Percentiles rank a stretch among this genome's conserved stretches.
phyloP scores from a whole-genome alignment of 1,140 invertebrate species.

The Triops longicaudatus region DNA sequence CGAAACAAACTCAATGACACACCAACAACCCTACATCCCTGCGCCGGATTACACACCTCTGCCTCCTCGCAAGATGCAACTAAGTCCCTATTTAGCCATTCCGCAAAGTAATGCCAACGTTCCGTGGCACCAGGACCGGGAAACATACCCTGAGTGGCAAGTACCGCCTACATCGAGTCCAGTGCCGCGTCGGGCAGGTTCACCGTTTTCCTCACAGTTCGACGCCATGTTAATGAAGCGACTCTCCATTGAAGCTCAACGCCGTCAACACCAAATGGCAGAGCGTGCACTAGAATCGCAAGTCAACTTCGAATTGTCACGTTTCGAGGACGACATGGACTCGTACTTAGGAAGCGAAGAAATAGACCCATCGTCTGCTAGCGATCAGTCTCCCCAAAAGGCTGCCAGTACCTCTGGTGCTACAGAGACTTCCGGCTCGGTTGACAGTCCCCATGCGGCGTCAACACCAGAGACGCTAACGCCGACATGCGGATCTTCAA shows the following conservation, averaged over 20 bases:
- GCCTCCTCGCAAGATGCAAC: constrained; percentile 22
- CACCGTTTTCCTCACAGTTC: constrained; percentile 24
- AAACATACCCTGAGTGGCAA: background rate
- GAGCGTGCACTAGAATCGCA: constrained; percentile 13
- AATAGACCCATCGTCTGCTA: background rate
- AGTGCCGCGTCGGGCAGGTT: background rate
- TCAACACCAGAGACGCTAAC: background rate
- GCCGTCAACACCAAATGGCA: constrained; percentile 9
- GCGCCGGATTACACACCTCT: constrained; percentile 27
- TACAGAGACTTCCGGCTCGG: background rate
- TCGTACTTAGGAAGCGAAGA: constrained; percentile 24
- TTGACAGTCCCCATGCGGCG: background rate
- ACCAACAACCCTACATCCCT: constrained; percentile 26
- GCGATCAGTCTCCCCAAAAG: background rate
- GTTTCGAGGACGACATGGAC: constrained; percentile 29
- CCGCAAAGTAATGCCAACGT: background rate
- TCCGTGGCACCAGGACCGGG: constrained; percentile 2
- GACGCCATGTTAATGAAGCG: constrained; percentile 25
- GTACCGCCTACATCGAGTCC: background rate
- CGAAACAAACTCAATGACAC: background rate
- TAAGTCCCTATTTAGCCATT: background rate
- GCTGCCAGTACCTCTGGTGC: background rate
- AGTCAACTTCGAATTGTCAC: constrained; percentile 24
- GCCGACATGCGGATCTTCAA: background rate
- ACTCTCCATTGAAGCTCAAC: constrained; percentile 26